phyloP scores from a whole-genome alignment of 2,888 invertebrate species.

The Macrosoma leucophasiata region DNA sequence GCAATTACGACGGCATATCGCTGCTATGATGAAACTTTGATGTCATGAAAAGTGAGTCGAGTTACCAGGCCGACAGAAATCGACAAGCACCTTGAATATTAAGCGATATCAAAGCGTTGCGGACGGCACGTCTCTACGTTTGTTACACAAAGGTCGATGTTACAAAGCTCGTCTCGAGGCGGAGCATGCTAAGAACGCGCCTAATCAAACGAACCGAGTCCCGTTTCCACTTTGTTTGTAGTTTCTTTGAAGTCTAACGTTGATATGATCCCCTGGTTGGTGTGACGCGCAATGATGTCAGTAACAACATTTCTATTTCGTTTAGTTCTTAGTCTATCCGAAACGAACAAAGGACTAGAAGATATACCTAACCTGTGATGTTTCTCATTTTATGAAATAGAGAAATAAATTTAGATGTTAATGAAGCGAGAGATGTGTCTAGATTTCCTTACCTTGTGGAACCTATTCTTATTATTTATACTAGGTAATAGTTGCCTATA shows the following conservation, averaged over 20 bases:
- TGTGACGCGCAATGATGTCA: slow-evolving; percentile 29
- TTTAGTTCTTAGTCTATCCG: slow-evolving; percentile 8
- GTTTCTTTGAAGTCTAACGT: slow-evolving; percentile 63
- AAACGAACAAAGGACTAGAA: no score
- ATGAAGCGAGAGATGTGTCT: no score
- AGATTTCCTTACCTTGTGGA: no score
- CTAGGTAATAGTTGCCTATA: no score
- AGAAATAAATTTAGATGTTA: no score
- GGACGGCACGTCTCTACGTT: slow-evolving; percentile 26
- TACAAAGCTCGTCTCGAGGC: slow-evolving; percentile 63
- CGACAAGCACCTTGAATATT: slow-evolving; percentile 47
- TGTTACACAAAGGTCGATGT: slow-evolving; percentile 50
- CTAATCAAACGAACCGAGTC: slow-evolving; percentile 68
- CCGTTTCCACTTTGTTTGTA: slow-evolving; percentile 64
- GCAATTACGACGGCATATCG: slow-evolving; percentile 12
- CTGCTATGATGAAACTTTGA: slow-evolving; percentile 9
- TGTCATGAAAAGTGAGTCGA: slow-evolving; percentile 25
- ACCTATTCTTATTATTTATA: no score
- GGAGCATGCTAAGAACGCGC: slow-evolving; percentile 56
- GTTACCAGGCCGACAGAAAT: slow-evolving; percentile 44
- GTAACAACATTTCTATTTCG: no score
- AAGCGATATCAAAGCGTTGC: slow-evolving; percentile 45
- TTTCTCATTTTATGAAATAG: no score
- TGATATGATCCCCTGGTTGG: slow-evolving; percentile 57
- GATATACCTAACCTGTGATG: no score